A percentile compares a stretch with the other conserved stretches of the same genome.
These are phyloP conservation scores for Camelus bactrianus DNA, from an alignment of 2,113 vertebrate species.

Conservation along the genomic window DNA sequence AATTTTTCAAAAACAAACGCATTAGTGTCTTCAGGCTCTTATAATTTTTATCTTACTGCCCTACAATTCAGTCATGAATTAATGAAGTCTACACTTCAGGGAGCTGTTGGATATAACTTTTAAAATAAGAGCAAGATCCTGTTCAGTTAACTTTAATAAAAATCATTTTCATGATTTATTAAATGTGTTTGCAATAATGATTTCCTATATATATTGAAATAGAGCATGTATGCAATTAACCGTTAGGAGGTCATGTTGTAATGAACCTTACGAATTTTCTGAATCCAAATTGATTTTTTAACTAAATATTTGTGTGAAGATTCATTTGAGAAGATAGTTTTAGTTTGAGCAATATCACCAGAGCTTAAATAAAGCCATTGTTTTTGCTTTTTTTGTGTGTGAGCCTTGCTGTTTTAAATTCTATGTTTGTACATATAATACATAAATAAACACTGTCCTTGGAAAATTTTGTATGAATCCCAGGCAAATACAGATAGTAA, in stretches of 20 bases:
- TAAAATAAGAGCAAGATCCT: slow-evolving; percentile 79
- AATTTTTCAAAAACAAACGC: slow-evolving; percentile 17
- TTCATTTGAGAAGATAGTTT: slow-evolving; percentile 16
- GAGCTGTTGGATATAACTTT: slow-evolving; percentile 63
- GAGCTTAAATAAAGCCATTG: not conserved
- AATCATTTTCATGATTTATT: slow-evolving; percentile 78
- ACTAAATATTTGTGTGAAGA: slow-evolving; percentile 19
- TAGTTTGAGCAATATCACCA: not conserved
- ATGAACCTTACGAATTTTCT: slow-evolving; percentile 10
- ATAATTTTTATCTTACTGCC: slow-evolving; percentile 65
- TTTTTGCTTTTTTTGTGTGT: not conserved
- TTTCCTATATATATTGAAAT: slow-evolving; percentile 56
- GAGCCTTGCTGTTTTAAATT: not conserved
- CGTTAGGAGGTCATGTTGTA: slow-evolving; percentile 59
- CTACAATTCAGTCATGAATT: slow-evolving; percentile 60
- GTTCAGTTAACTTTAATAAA: slow-evolving; percentile 63
- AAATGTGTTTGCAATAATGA: slow-evolving; percentile 55
- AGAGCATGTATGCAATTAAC: slow-evolving; percentile 69
- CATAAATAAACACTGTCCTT: not conserved
- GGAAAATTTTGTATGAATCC: not conserved
- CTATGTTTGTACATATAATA: not conserved
- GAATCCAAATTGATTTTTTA: slow-evolving; percentile 73
- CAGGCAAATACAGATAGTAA: not conserved
- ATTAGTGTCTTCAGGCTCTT: not conserved
- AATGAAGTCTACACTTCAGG: slow-evolving; percentile 51